Conservation (phyloP, 2,888 invertebrate species). For the Euplexia lucipara region DNA sequence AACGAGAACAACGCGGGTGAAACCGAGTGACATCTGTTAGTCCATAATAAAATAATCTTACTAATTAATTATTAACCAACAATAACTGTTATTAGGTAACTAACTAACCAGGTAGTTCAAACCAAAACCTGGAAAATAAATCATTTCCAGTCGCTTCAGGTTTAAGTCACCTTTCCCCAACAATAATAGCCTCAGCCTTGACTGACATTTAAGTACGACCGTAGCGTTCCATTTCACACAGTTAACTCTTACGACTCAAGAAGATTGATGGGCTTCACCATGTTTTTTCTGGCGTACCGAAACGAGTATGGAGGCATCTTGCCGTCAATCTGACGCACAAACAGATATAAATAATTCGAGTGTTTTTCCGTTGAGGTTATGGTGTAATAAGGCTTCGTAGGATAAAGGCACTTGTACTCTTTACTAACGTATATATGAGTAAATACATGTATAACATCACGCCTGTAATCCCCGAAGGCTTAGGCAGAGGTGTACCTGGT, state of each 20-base stretch:
- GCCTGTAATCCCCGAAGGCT: too few relatives aligned
- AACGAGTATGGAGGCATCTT: slow-evolving; percentile 36
- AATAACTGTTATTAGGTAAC: too few relatives aligned
- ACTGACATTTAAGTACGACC: slow-evolving; percentile 55
- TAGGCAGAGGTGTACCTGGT: too few relatives aligned
- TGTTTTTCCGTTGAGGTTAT: slow-evolving; percentile 24
- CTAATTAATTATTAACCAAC: too few relatives aligned
- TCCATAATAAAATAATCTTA: too few relatives aligned
- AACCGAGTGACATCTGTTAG: too few relatives aligned
- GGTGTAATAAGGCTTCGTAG: neutral
- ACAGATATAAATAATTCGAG: slow-evolving; percentile 57
- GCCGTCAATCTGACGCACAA: slow-evolving; percentile 56
- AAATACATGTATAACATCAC: too few relatives aligned
- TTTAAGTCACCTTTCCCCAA: slow-evolving; percentile 20
- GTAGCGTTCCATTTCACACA: slow-evolving; percentile 45
- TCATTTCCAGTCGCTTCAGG: neutral
- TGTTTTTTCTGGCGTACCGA: slow-evolving; percentile 50
- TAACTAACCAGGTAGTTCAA: too few relatives aligned
- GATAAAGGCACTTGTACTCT: neutral
- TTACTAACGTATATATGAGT: too few relatives aligned
- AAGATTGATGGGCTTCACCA: slow-evolving; percentile 59
- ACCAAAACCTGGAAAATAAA: slow-evolving; percentile 19
- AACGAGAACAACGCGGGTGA: too few relatives aligned
- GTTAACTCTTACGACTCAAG: slow-evolving; percentile 49
- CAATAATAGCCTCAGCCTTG: slow-evolving; percentile 34